Percentiles rank a stretch among this genome's conserved stretches.
phyloP scores from a whole-genome alignment of 2,797 vertebrate species.

The Rallus crepitans region DNA sequence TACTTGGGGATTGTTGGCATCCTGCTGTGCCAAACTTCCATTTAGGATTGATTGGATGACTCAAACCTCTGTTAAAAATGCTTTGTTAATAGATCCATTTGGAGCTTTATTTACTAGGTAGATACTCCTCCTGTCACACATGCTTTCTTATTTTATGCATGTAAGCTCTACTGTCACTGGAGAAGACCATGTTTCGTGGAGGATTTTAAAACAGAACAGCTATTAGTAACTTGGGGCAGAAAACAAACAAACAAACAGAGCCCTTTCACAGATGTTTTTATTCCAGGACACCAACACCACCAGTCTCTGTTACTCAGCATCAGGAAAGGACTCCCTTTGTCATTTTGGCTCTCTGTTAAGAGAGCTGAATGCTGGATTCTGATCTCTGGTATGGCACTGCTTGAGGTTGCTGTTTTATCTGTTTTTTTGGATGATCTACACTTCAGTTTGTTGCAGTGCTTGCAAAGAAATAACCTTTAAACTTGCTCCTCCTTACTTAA shows the following conservation, averaged over 20 bases:
- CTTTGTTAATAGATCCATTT: neutral
- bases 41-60: neutral
- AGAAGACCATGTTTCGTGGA: neutral
- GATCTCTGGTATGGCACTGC: neutral
- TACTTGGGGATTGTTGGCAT: neutral
- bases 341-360: neutral
- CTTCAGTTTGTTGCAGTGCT: neutral
- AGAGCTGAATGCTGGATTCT: neutral
- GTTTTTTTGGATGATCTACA: neutral
- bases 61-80: neutral
- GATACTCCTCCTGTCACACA: fast-evolving
- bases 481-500: fast-evolving
- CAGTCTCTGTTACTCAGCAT: neutral
- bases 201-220: neutral
- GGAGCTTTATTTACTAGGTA: neutral
- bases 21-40: fast-evolving
- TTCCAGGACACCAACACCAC: neutral
- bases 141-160: neutral
- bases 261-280: neutral
- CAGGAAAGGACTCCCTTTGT: neutral
- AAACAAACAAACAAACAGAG: too few relatives aligned
- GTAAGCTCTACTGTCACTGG: neutral
- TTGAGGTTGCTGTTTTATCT: neutral
- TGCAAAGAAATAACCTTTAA: neutral
- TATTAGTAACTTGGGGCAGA: neutral